phyloP scores from a whole-genome alignment of 1,140 invertebrate species.

The Heliconius hewitsoni region DNA sequence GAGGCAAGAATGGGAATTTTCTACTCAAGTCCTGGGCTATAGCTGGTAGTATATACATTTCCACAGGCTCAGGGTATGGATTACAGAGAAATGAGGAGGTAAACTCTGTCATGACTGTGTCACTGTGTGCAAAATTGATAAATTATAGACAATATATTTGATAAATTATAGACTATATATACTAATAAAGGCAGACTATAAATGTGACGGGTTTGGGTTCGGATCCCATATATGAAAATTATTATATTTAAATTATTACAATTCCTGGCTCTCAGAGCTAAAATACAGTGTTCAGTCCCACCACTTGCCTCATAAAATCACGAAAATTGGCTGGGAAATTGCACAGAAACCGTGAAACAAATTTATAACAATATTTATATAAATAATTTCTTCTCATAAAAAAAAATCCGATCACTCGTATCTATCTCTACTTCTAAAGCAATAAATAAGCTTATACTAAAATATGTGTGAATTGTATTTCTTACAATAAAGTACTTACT shows the following conservation, averaged over 20 bases:
- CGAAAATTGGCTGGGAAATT: too few species aligned
- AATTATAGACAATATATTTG: not conserved
- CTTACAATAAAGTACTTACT: slow-evolving; percentile 53
- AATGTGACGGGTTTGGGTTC: not conserved
- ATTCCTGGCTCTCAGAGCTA: too few species aligned
- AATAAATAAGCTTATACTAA: not conserved
- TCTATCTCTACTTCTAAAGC: too few species aligned
- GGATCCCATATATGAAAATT: not conserved
- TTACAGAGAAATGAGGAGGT: slow-evolving; percentile 79
- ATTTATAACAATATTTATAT: too few species aligned
- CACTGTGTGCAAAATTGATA: slow-evolving; percentile 54
- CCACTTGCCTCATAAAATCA: too few species aligned
- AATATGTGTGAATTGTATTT: not conserved
- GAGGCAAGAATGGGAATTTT: slow-evolving; percentile 80
- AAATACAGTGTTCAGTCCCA: too few species aligned
- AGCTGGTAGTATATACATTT: slow-evolving; percentile 82
- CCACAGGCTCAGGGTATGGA: slow-evolving; percentile 82
- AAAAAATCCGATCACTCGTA: not conserved
- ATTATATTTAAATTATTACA: too few species aligned
- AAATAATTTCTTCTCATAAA: too few species aligned
- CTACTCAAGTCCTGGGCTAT: slow-evolving; percentile 65
- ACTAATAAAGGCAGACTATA: not conserved
- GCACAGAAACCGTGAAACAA: too few species aligned
- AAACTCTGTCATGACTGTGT: slow-evolving; percentile 77
- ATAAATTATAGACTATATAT: not conserved